Percentiles rank a stretch among this genome's conserved stretches.
Evolutionary conservation across 2,888 invertebrate genomes (phyloP).

Genomic region (Tineola bisselliella): DNA sequence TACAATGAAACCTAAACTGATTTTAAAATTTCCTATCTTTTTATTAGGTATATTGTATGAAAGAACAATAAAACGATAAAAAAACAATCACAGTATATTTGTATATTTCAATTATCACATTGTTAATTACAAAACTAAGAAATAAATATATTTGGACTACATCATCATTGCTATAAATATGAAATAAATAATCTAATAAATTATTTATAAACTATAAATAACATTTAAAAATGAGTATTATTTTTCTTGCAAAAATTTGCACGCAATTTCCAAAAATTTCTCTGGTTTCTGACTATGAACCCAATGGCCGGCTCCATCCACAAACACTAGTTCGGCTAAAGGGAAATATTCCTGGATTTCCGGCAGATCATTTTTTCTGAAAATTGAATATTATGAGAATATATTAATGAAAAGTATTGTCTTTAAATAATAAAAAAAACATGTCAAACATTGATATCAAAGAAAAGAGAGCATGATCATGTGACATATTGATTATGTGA

Average conservation of each 20-base stretch:
- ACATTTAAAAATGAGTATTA: constrained; percentile 21
- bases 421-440: too few relatives aligned
- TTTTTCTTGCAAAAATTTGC: constrained; percentile 70
- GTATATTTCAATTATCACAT: neutral
- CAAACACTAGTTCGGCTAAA: constrained; percentile 72
- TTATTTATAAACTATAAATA: neutral
- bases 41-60: too few relatives aligned
- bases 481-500: too few relatives aligned
- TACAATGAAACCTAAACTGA: too few relatives aligned
- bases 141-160: constrained; percentile 1
- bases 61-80: too few relatives aligned
- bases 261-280: constrained; percentile 74
- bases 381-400: constrained; percentile 11
- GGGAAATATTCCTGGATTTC: constrained; percentile 79
- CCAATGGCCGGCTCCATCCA: constrained; percentile 91
- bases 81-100: too few relatives aligned
- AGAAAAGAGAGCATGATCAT: neutral
- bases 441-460: too few relatives aligned
- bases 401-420: too few relatives aligned
- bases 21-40: too few relatives aligned
- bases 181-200: neutral
- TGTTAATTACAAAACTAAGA: neutral
- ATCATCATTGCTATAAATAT: neutral
- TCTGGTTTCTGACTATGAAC: constrained; percentile 91
- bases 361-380: constrained; percentile 66